Percentiles rank a stretch among this genome's conserved stretches.
Conservation (phyloP, 2,113 vertebrate genomes). For the Ornithorhynchus anatinus region DNA sequence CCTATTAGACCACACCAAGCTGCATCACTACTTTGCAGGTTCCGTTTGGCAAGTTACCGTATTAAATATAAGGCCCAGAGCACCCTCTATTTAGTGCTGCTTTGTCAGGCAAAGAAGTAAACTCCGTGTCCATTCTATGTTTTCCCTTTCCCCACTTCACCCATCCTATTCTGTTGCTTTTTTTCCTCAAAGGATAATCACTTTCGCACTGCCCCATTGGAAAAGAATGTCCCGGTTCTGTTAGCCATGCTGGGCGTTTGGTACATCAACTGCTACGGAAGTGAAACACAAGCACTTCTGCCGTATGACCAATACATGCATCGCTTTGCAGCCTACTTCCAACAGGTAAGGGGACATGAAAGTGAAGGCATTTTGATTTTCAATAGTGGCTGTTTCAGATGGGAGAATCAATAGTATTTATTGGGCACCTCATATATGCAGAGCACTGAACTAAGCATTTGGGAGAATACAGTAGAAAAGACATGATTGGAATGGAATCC, state of each 20-base stretch:
- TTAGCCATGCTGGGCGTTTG: conserved; percentile 93
- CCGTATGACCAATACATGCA: conserved; percentile 99
- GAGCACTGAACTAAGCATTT: no score
- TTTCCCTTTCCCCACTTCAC: background rate
- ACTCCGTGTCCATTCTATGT: background rate
- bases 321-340: conserved; percentile 97
- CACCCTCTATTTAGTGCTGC: no score
- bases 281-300: conserved; percentile 91
- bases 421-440: background rate
- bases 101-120: background rate
- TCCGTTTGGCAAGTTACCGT: no score
- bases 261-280: conserved; percentile 95
- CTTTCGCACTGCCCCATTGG: conserved; percentile 85
- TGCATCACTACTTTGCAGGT: no score
- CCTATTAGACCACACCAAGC: no score
- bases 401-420: background rate
- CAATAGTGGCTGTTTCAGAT: background rate
- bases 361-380: no score
- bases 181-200: conserved; percentile 92
- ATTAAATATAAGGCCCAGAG: no score
- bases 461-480: no score
- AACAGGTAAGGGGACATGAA: conserved; percentile 81
- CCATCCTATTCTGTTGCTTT: no score
- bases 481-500: no score
- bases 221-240: conserved; percentile 87